Evolutionary conservation across 2,888 invertebrate genomes (phyloP).

Genomic region (Ochropleura leucogaster): DNA sequence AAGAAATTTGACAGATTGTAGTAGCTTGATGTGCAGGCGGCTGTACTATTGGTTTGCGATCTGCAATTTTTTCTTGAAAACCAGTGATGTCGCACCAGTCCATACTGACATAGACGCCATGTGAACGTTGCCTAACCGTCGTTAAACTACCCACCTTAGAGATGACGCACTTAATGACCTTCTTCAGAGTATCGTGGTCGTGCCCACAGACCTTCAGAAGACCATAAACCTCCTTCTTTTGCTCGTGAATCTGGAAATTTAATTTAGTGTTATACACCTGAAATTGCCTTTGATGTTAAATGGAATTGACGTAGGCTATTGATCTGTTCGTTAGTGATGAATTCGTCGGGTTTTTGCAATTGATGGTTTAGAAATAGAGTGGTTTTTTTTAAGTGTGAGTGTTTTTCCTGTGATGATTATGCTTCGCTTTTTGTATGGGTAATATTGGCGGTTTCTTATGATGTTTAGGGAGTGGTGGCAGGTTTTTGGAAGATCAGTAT

Average conservation of each 20-base stretch:
- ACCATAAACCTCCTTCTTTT: constrained; percentile 81
- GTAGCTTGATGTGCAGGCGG: too few species aligned
- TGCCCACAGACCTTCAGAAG: constrained; percentile 86
- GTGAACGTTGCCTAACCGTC: constrained; percentile 10
- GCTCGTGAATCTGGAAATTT: constrained; percentile 81
- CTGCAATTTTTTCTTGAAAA: too few species aligned
- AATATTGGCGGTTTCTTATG: constrained; percentile 5
- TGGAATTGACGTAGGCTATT: constrained; percentile 39
- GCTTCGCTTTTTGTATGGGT: constrained; percentile 11
- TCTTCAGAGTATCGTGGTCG: constrained; percentile 85
- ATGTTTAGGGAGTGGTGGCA: not conserved
- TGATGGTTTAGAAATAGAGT: constrained; percentile 18
- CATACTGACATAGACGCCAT: too few species aligned
- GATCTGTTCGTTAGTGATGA: constrained; percentile 23
- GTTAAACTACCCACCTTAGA: constrained; percentile 79
- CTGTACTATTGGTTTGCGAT: too few species aligned
- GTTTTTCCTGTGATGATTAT: constrained; percentile 8
- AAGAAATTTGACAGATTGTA: too few species aligned
- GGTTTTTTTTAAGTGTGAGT: not conserved
- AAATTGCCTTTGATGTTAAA: constrained; percentile 52
- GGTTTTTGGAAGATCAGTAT: not conserved
- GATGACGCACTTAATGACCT: constrained; percentile 88
- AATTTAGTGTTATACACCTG: constrained; percentile 41
- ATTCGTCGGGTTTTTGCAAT: constrained; percentile 17
- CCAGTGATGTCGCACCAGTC: too few species aligned